Percentiles rank a stretch among this genome's conserved stretches.
phyloP scores from a whole-genome alignment of 1,140 invertebrate genomes.

The Bicyclus anynana region DNA sequence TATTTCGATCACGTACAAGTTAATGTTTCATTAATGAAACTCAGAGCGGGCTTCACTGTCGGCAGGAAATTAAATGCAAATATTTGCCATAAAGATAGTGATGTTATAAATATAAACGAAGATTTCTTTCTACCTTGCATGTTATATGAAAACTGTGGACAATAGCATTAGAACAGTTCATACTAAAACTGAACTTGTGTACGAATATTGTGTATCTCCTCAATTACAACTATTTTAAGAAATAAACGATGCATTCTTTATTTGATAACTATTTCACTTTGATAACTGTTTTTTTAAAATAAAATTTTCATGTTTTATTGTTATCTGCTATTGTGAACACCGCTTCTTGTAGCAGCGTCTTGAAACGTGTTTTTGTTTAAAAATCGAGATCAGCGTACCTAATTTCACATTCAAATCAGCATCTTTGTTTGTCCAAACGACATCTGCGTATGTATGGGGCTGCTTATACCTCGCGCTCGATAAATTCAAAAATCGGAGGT shows the following conservation, averaged over 20 bases:
- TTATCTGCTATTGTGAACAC: slow-evolving; percentile 10
- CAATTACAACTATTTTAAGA: no score
- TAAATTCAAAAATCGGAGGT: slow-evolving; percentile 57
- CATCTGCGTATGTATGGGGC: slow-evolving; percentile 63
- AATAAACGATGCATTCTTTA: no score
- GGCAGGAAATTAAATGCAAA: not conserved
- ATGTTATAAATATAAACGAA: not conserved
- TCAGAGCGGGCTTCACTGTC: not conserved
- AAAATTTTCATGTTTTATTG: no score
- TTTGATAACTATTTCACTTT: no score
- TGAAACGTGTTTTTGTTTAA: slow-evolving; percentile 53
- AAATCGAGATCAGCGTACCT: slow-evolving; percentile 57
- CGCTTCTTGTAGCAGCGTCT: slow-evolving; percentile 15
- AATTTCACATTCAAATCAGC: slow-evolving; percentile 67
- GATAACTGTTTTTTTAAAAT: no score
- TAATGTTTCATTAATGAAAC: not conserved
- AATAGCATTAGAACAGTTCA: no score
- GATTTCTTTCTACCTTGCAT: not conserved
- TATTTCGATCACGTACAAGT: slow-evolving; percentile 1
- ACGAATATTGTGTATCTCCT: no score
- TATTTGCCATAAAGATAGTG: not conserved
- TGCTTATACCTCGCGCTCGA: slow-evolving; percentile 51
- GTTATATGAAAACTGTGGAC: not conserved
- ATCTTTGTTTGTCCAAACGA: slow-evolving; percentile 63
- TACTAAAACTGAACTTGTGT: no score